Base-by-base conservation (phyloP, 2,797 vertebrate genomes). In the Phalanger gymnotis region DNA sequence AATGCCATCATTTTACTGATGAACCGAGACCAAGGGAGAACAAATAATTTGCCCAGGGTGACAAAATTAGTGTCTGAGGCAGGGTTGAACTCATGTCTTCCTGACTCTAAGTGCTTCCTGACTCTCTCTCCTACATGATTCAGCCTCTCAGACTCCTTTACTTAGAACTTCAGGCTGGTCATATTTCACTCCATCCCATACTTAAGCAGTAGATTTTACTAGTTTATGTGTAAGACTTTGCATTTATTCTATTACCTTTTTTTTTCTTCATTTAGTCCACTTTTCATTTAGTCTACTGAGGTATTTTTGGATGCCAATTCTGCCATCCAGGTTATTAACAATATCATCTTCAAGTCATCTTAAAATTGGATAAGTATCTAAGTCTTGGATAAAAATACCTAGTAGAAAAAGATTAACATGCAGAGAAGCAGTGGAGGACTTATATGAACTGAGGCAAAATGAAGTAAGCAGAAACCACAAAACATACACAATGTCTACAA, bases 1-100 rank as follows among this genome's bases (percentile, higher is more conserved):
- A 40, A 40, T 25, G 61, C 4, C 53, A 40, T 94, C 28, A 92
- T 47, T 89, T 93, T 97, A 27, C 54, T 96, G 87, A 94, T 14
- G 22, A 94, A 89, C 34, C n/a, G 90, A 93, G 34, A 1, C 28
- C 16, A 4, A 90, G 34, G 0, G 90, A 54, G 28, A 13, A 14
- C 87, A 19, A 55, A 5, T 94, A n/a, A 93, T 54, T 61, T 81
- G 4, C 7, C 30, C 6, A 1, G 34, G 40, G 6, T 91, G 28
- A n/a, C 92, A 22, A 5, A 47, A 3, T 19, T 13, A 87, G 54
- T 30, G 31, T 10, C 31, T 4, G 14, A 96, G 10, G 5, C 55
- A 30, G 56, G 40, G 54, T 2, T 56, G n/a, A 40, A 81, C 90
- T 92, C 1, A 9, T 53, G 81, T 4, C 16, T 90, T 93, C 90